These are phyloP conservation scores for Ctenicera cuprea DNA, from an alignment of 2,888 invertebrate genomes.

Conservation along the genomic window DNA sequence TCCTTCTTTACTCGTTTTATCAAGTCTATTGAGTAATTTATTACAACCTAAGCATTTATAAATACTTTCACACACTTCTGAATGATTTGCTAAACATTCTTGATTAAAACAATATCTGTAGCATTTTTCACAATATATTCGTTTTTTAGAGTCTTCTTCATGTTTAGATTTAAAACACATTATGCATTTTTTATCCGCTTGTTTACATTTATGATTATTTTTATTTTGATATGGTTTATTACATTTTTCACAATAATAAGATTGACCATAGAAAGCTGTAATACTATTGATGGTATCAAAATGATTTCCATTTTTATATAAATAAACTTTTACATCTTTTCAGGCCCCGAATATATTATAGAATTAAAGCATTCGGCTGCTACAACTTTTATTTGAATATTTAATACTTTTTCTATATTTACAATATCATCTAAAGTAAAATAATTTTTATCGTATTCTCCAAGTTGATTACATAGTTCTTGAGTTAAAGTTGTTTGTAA, in stretches of 20 bases:
- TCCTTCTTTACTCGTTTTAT: constrained; percentile 10
- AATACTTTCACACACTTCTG: constrained; percentile 20
- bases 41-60: constrained; percentile 35
- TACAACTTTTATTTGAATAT: constrained; percentile 9
- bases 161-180: constrained; percentile 34
- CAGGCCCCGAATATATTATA: constrained; percentile 1
- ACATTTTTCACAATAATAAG: constrained; percentile 43
- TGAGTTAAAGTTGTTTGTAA: constrained; percentile 6
- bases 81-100: constrained; percentile 29
- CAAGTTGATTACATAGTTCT: constrained; percentile 15
- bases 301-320: constrained; percentile 42
- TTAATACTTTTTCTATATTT: constrained; percentile 1
- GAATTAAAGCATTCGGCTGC: background rate
- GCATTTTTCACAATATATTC: constrained; percentile 37
- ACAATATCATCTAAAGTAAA: background rate
- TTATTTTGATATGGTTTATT: constrained; percentile 42
- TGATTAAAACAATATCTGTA: constrained; percentile 25
- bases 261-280: constrained; percentile 27
- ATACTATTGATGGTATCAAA: constrained; percentile 43
- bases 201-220: constrained; percentile 39
- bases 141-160: constrained; percentile 12
- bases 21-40: constrained; percentile 32
- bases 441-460: background rate
- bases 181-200: constrained; percentile 35
- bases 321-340: constrained; percentile 8